Evolutionary conservation across 1,140 invertebrate species (phyloP).

Genomic region (Pogonomyrmex barbatus): DNA sequence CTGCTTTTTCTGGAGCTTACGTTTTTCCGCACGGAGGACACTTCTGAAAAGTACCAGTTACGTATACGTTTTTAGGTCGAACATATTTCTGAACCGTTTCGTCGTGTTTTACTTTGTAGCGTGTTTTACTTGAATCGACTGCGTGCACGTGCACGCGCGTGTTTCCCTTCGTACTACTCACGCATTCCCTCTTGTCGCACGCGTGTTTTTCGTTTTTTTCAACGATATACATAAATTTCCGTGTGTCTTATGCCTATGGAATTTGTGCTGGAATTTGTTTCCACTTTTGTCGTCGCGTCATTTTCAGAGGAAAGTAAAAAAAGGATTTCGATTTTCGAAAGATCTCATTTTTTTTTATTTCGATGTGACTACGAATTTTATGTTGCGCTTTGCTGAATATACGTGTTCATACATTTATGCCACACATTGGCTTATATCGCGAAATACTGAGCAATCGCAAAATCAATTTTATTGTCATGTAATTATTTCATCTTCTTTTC

Average conservation of each 20-base stretch:
- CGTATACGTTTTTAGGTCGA: slow-evolving; percentile 67
- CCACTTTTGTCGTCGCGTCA: slow-evolving; percentile 42
- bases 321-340: neutral
- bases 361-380: neutral
- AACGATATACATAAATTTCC: slow-evolving; percentile 65
- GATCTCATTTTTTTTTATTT: slow-evolving; percentile 16
- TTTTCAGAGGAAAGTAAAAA: slow-evolving; percentile 17
- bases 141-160: slow-evolving; percentile 46
- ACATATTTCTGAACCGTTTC: slow-evolving; percentile 37
- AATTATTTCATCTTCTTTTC: neutral
- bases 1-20: slow-evolving; percentile 23
- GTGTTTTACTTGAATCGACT: slow-evolving; percentile 34
- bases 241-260: slow-evolving; percentile 22
- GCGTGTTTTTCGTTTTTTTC: slow-evolving; percentile 18
- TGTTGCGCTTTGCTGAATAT: neutral
- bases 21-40: slow-evolving; percentile 18
- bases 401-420: neutral
- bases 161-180: slow-evolving; percentile 47
- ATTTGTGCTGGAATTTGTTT: neutral
- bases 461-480: neutral
- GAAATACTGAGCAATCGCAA: neutral
- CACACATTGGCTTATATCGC: neutral
- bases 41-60: slow-evolving; percentile 47
- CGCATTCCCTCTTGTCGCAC: neutral
- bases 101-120: neutral